Conservation (phyloP, 2,113 vertebrate genomes). For the Riparia riparia region DNA sequence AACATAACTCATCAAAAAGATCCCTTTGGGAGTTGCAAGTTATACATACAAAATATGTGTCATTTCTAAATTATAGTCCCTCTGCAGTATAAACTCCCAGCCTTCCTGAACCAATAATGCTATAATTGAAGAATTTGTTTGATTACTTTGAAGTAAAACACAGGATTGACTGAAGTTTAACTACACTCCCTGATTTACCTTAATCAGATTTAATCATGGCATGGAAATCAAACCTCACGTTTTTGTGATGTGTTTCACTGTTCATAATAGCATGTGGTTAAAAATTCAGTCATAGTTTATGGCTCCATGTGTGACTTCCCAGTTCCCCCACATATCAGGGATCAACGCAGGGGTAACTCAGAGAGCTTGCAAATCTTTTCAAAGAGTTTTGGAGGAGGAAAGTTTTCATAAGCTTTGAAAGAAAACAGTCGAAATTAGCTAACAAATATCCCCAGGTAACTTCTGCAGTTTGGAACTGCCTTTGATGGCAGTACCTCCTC, state of each 20-base stretch:
- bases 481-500: not conserved
- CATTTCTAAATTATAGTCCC: not conserved
- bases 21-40: not conserved
- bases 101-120: not conserved
- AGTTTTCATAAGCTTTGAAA: not conserved
- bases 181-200: not conserved
- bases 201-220: not conserved
- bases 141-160: not conserved
- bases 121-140: not conserved
- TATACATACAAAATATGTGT: not conserved
- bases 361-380: not conserved
- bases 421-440: not conserved
- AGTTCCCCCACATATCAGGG: not conserved
- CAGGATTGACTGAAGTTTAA: not conserved
- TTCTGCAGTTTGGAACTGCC: not conserved
- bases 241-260: not conserved
- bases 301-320: not conserved
- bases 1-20: not conserved
- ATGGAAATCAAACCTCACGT: not conserved
- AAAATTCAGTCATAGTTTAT: not conserved
- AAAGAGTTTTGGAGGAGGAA: not conserved
- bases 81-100: not conserved
- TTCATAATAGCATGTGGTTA: not conserved
- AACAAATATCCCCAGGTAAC: not conserved
- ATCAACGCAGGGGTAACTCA: not conserved